Conservation (phyloP, 2,113 vertebrate species). For the Bufo bufo region DNA sequence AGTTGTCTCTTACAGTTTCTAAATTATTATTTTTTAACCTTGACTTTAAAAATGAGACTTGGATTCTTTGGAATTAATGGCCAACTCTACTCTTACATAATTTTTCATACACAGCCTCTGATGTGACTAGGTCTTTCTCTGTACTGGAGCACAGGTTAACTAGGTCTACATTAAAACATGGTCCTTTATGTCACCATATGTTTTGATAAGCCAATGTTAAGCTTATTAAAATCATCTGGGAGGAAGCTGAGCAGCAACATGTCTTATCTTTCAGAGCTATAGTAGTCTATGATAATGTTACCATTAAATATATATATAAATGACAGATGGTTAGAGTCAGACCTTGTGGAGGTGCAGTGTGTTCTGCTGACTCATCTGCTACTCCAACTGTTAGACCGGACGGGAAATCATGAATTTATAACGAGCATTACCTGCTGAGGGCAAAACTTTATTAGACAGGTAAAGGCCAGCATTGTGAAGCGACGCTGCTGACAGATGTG, state of each 20-base stretch:
- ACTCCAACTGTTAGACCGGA: constrained; percentile 38
- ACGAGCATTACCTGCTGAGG: constrained; percentile 56
- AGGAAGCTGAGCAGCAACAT: constrained; percentile 14
- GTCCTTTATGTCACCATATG: neutral
- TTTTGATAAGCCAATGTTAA: neutral
- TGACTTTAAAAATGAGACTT: neutral
- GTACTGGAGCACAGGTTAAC: neutral
- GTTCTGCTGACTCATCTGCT: constrained; percentile 55
- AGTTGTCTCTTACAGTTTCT: too few relatives aligned
- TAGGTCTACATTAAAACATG: constrained; percentile 15
- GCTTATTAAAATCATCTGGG: constrained; percentile 36
- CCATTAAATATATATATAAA: constrained; percentile 57
- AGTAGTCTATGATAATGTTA: constrained; percentile 52
- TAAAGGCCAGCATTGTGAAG: constrained; percentile 35
- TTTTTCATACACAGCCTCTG: neutral
- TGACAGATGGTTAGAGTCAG: constrained; percentile 52
- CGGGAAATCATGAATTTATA: constrained; percentile 55
- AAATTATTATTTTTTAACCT: neutral
- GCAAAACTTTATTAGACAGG: constrained; percentile 54
- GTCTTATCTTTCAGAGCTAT: constrained; percentile 53
- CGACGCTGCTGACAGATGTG: constrained; percentile 40
- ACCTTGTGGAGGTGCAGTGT: constrained; percentile 36
- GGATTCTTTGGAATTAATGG: too few relatives aligned
- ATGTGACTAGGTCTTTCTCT: neutral
- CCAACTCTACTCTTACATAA: neutral